A percentile compares a stretch with the other conserved stretches of the same genome.
Evolutionary conservation across 1,140 invertebrate genomes (phyloP).

Genomic region (Drosophila varians): DNA sequence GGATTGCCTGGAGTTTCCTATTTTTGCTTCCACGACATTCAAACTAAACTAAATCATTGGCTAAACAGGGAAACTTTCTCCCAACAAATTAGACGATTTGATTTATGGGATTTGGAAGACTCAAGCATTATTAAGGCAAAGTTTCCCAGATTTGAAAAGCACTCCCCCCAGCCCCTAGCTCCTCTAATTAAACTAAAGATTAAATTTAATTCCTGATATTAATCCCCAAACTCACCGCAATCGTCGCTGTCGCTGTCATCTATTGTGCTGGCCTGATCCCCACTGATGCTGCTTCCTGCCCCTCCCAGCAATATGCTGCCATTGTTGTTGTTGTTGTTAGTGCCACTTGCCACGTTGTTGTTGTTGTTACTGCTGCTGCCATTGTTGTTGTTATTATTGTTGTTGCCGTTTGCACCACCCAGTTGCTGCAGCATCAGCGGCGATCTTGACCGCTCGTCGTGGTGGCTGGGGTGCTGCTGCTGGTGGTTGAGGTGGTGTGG

Average conservation of each 20-base stretch:
- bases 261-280: constrained; percentile 74
- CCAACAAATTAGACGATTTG: background rate
- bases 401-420: constrained; percentile 21
- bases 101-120: background rate
- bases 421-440: constrained; percentile 63
- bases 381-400: constrained; percentile 32
- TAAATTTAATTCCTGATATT: background rate
- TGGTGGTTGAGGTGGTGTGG: constrained; percentile 46
- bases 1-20: background rate
- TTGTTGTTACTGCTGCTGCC: constrained; percentile 17
- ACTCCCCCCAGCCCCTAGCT: too few relatives aligned
- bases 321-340: constrained; percentile 39
- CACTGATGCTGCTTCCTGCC: constrained; percentile 75
- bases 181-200: background rate
- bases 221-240: constrained; percentile 62
- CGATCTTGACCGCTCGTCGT: constrained; percentile 77
- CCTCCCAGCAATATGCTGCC: constrained; percentile 54
- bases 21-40: too few relatives aligned
- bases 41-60: too few relatives aligned
- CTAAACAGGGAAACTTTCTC: background rate
- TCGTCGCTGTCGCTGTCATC: constrained; percentile 82
- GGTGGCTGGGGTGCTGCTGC: constrained; percentile 42
- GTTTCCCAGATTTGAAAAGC: too few relatives aligned
- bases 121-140: too few relatives aligned
- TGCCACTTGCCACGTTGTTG: constrained; percentile 30